A percentile compares a stretch with the other conserved stretches of the same genome.
These are phyloP conservation scores for Paelopatides confundens DNA, from an alignment of 53 echinoderm and acorn worm species.

Conservation along the genomic window DNA sequence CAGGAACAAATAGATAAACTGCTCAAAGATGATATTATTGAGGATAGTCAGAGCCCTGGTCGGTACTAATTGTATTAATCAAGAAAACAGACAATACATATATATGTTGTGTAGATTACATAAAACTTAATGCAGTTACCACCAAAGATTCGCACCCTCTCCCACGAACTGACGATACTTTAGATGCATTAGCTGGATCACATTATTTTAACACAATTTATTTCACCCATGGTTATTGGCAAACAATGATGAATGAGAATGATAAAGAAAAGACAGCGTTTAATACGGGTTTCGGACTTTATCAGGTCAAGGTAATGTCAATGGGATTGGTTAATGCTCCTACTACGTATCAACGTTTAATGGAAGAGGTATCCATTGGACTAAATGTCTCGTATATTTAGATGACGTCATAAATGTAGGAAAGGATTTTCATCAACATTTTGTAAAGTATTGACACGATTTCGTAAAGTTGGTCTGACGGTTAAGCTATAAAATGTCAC, in stretches of 20 bases:
- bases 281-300: constrained; percentile 57
- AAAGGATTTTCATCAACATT: background rate
- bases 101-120: constrained; percentile 77
- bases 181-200: too few species aligned
- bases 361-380: constrained; percentile 31
- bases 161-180: too few species aligned
- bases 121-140: constrained; percentile 67
- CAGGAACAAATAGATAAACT: constrained; percentile 46
- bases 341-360: constrained; percentile 66
- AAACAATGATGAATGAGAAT: constrained; percentile 55
- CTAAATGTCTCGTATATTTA: background rate
- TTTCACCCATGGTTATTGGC: constrained; percentile 81
- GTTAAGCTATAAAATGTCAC: background rate
- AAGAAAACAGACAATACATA: constrained; percentile 54
- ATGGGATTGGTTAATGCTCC: too few species aligned
- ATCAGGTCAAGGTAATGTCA: constrained; percentile 83
- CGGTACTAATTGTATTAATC: constrained; percentile 57
- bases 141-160: too few species aligned
- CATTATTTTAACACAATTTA: constrained; percentile 78
- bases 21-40: constrained; percentile 52
- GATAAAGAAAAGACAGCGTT: constrained; percentile 69
- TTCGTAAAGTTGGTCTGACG: background rate
- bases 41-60: constrained; percentile 62
- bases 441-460: background rate
- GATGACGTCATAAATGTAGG: background rate